A percentile compares a stretch with the other conserved stretches of the same genome.
These are phyloP conservation scores for Seladonia tumulorum DNA, from an alignment of 2,888 invertebrate species.

Conservation along the genomic window DNA sequence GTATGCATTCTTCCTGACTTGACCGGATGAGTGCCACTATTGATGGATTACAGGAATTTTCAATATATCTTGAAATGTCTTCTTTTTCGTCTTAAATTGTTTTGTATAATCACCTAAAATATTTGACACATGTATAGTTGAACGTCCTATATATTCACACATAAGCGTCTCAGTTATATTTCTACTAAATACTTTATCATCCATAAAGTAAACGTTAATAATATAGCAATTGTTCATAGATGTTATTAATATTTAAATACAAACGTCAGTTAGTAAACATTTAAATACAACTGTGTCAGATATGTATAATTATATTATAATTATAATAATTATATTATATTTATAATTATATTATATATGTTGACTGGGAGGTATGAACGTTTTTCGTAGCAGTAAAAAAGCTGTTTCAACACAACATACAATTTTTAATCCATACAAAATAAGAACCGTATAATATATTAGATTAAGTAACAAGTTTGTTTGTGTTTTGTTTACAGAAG, in stretches of 20 bases:
- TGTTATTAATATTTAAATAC: slow-evolving; percentile 39
- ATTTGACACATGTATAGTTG: not conserved
- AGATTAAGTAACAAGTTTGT: slow-evolving; percentile 7
- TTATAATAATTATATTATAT: too few species aligned
- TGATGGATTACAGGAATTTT: not conserved
- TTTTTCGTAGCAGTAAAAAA: slow-evolving; percentile 8
- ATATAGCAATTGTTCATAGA: slow-evolving; percentile 26
- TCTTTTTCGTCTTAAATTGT: not conserved
- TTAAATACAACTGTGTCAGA: slow-evolving; percentile 29
- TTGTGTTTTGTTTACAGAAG: not conserved
- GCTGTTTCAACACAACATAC: not conserved
- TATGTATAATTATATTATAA: slow-evolving; percentile 31
- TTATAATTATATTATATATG: slow-evolving; percentile 27
- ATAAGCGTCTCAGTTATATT: slow-evolving; percentile 32
- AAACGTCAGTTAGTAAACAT: slow-evolving; percentile 22
- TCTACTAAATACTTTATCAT: not conserved
- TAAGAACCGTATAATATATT: not conserved
- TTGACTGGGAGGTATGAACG: slow-evolving; percentile 24
- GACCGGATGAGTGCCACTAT: not conserved
- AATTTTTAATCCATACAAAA: not conserved
- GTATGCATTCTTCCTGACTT: not conserved
- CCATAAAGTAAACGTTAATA: slow-evolving; percentile 16
- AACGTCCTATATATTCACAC: not conserved
- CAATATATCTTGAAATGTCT: not conserved
- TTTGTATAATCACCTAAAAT: not conserved